These are phyloP conservation scores for Heliconius sara DNA, from an alignment of 2,888 invertebrate species.

Conservation along the genomic window DNA sequence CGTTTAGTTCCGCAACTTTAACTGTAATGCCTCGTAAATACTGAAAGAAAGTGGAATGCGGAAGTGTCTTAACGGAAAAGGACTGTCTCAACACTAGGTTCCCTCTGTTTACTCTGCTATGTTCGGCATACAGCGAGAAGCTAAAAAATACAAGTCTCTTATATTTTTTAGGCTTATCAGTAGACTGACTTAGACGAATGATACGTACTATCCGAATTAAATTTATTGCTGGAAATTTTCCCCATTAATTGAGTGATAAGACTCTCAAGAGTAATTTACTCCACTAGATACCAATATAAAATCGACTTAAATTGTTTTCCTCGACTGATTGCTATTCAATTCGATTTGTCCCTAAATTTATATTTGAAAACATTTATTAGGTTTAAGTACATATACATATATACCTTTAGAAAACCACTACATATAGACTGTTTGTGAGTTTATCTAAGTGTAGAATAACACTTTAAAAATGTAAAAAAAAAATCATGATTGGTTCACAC, in stretches of 20 bases:
- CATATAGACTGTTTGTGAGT: no score
- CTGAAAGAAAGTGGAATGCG: neutral
- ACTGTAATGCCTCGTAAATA: no score
- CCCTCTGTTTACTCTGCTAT: neutral
- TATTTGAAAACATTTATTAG: neutral
- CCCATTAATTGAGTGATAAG: conserved; percentile 42
- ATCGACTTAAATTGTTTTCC: conserved; percentile 32
- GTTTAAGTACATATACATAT: neutral
- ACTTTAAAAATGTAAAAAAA: no score
- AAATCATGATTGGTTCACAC: no score
- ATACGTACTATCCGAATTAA: conserved; percentile 16
- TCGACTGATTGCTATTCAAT: conserved; percentile 31
- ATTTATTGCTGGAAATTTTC: conserved; percentile 39
- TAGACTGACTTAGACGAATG: neutral
- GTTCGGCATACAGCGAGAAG: no score
- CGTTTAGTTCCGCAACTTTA: no score
- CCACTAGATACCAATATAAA: conserved; percentile 22
- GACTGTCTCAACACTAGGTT: neutral
- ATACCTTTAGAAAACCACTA: neutral
- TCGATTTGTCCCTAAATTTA: neutral
- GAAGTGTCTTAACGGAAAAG: neutral
- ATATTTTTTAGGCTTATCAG: neutral
- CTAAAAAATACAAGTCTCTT: no score
- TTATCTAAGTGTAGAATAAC: no score
- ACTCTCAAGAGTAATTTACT: conserved; percentile 35